Evolutionary conservation across 1,140 invertebrate genomes (phyloP).

Genomic region (Drosophila rhopaloa): DNA sequence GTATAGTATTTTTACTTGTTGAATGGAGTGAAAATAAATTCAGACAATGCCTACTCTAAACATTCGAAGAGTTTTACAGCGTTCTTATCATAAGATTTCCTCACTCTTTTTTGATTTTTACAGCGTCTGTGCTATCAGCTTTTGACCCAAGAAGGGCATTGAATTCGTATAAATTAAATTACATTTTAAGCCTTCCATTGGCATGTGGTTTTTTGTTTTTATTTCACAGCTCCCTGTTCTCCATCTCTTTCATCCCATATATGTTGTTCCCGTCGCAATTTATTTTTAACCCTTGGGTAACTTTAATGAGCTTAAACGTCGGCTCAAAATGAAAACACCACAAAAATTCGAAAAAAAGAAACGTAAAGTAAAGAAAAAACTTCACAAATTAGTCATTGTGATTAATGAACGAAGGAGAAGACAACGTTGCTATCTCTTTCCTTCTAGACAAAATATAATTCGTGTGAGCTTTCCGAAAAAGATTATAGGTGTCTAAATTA

Average conservation of each 20-base stretch:
- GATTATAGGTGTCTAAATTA: conserved; percentile 40
- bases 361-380: conserved; percentile 15
- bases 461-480: conserved; percentile 45
- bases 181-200: background rate
- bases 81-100: background rate
- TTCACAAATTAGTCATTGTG: conserved; percentile 70
- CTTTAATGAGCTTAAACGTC: conserved; percentile 65
- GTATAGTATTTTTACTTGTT: no score
- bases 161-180: background rate
- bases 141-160: conserved; percentile 7
- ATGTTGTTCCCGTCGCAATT: conserved; percentile 12
- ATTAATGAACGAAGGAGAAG: conserved; percentile 56
- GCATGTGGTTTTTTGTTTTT: background rate
- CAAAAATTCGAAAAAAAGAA: background rate
- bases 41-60: background rate
- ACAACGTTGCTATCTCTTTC: conserved; percentile 15
- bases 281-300: conserved; percentile 55
- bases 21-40: no score
- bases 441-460: conserved; percentile 48
- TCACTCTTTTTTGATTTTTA: background rate
- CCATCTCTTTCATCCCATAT: conserved; percentile 2
- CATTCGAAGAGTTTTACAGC: background rate
- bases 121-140: background rate
- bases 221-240: conserved; percentile 6
- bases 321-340: conserved; percentile 41